A percentile compares a stretch with the other conserved stretches of the same genome.
Evolutionary conservation across 2,888 invertebrate genomes (phyloP).

Genomic region (Steinernema carpocapsae): DNA sequence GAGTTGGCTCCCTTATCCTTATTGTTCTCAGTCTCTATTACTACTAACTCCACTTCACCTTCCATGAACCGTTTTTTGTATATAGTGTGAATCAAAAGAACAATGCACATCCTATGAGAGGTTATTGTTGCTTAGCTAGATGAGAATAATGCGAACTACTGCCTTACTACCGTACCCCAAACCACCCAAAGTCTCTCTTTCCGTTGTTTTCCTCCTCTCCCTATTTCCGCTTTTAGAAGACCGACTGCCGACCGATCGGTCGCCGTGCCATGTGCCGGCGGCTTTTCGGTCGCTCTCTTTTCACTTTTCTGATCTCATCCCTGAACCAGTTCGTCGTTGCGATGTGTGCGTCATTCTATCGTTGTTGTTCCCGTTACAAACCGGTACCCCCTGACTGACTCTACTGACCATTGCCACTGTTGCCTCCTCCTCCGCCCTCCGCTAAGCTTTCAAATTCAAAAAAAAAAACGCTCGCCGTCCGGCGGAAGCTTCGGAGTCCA

Average conservation of each 20-base stretch:
- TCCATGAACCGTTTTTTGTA: constrained; percentile 1
- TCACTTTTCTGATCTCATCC: constrained; percentile 36
- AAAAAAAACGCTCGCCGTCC: not conserved
- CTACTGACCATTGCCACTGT: constrained; percentile 38
- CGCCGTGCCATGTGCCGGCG: not conserved
- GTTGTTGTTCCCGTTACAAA: constrained; percentile 35
- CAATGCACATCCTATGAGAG: constrained; percentile 8
- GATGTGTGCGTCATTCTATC: constrained; percentile 14
- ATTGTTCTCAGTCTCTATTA: constrained; percentile 7
- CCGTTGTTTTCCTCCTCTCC: not conserved
- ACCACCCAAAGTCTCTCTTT: not conserved
- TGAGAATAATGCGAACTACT: no score
- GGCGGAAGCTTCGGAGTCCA: constrained; percentile 1
- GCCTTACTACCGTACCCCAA: not conserved
- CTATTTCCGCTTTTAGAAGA: constrained; percentile 33
- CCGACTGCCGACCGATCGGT: constrained; percentile 14
- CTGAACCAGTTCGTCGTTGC: constrained; percentile 37
- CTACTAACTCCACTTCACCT: constrained; percentile 1
- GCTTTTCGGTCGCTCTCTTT: constrained; percentile 16
- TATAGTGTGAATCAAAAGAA: constrained; percentile 20
- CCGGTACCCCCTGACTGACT: constrained; percentile 37
- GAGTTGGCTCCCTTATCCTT: constrained; percentile 30
- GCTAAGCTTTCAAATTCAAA: not conserved
- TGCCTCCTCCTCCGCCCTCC: not conserved
- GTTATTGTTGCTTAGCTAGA: constrained; percentile 3